phyloP scores from a whole-genome alignment of 2,888 invertebrate genomes.

The Mimachlamys varia region DNA sequence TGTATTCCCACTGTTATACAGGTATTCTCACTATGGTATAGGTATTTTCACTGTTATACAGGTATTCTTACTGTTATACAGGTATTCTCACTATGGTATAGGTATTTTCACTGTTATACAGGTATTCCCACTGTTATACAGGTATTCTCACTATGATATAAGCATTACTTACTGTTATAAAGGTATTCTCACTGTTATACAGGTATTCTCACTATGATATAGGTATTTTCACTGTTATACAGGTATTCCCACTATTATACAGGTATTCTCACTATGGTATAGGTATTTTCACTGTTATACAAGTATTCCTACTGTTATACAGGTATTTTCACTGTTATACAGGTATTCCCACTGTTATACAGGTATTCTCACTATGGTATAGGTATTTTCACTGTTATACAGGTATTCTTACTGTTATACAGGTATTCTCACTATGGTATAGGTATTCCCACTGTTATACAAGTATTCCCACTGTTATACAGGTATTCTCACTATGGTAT shows the following conservation, averaged over 20 bases:
- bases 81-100: not conserved
- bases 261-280: not conserved
- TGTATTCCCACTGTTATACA: not conserved
- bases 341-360: not conserved
- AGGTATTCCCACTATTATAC: too few relatives aligned
- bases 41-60: not conserved
- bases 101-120: not conserved
- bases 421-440: too few relatives aligned
- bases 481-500: too few relatives aligned
- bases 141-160: not conserved
- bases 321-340: not conserved
- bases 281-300: not conserved
- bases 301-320: not conserved
- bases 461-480: too few relatives aligned
- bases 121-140: not conserved
- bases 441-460: too few relatives aligned
- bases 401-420: too few relatives aligned
- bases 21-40: not conserved
- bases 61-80: not conserved
- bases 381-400: too few relatives aligned
- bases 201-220: not conserved
- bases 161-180: not conserved
- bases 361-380: too few relatives aligned
- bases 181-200: not conserved
- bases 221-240: too few relatives aligned